phyloP scores from a whole-genome alignment of 2,113 vertebrate genomes.

The Sphyrna mokarran region DNA sequence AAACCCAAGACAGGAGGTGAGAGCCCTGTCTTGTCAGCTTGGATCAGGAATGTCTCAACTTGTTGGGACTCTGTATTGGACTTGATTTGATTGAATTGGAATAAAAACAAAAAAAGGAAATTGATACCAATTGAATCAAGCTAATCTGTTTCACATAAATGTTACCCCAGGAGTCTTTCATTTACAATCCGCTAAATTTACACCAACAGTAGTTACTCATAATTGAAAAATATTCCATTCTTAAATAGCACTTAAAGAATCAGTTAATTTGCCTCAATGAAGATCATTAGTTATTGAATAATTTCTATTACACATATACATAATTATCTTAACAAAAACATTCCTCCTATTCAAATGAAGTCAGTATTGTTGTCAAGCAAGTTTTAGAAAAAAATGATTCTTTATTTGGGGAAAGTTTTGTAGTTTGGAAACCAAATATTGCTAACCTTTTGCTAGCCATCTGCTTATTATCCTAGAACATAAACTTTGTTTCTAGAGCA shows the following conservation, averaged over 20 bases:
- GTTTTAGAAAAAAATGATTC: neutral
- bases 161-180: neutral
- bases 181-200: neutral
- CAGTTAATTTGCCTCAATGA: neutral
- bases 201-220: neutral
- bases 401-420: neutral
- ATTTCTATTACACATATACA: neutral
- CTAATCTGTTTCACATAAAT: neutral
- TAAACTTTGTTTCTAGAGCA: neutral
- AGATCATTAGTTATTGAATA: neutral
- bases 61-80: no score
- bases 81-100: no score
- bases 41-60: no score
- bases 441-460: neutral
- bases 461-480: neutral
- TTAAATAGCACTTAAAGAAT: neutral
- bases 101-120: neutral
- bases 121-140: neutral
- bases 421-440: neutral
- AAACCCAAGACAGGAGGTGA: no score
- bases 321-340: neutral
- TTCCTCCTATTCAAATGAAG: neutral
- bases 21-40: no score
- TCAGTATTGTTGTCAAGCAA: neutral
- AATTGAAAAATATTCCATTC: neutral